Base-by-base conservation (phyloP, 92 coral and sea anemone genomes). In the Palythoa grandis region DNA sequence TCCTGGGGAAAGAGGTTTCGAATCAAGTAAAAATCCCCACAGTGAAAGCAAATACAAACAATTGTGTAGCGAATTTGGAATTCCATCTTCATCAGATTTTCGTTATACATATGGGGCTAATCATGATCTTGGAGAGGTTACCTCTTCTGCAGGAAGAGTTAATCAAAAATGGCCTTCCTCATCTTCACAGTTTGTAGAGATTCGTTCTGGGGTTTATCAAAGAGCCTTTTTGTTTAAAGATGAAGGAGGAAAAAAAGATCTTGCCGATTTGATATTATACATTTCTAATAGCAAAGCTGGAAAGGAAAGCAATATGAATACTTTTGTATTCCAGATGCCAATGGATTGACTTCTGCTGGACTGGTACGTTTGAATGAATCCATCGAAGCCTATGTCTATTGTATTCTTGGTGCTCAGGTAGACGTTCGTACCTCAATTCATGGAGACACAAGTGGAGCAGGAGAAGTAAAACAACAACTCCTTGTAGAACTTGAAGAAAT, bases 241-340 rank as follows among this genome's bases (percentile, higher is more conserved):
- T 22, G 24, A 63, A 63, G 70, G 25, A 17, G 25, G 70, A 17
- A 3, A 3, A 17, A 29, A 11, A 3, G n/a, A 17, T 25, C 4
- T 4, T 4, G 47, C 37, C 11, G 6, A 25, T 35, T 14, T 69
- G 2, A 29, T n/a, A n/a, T n/a, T 2, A 14, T 69, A 69, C 23
- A 24, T 69, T 29, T 17, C 24, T 2, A 69, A 24, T 47, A 24
- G 13, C 3, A 47, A 69, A 24, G 16, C 40, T 1, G n/a, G n/a
- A n/a, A n/a, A n/a, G 20, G 47, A 69, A 69, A 69, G 5, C 74
- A 69, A 20, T 69, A 69, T 69, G 74, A 69, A 69, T 69, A 69
- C 20, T 69, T 69, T 20, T 24, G 24, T 13, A 2, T 17, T 69
- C 74, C 74, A 11, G 16, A 2, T 15, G n/a, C 74, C 3, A 4